A percentile compares a stretch with the other conserved stretches of the same genome.
Conservation (phyloP, 1,140 invertebrate genomes). For the Lineus longissimus region DNA sequence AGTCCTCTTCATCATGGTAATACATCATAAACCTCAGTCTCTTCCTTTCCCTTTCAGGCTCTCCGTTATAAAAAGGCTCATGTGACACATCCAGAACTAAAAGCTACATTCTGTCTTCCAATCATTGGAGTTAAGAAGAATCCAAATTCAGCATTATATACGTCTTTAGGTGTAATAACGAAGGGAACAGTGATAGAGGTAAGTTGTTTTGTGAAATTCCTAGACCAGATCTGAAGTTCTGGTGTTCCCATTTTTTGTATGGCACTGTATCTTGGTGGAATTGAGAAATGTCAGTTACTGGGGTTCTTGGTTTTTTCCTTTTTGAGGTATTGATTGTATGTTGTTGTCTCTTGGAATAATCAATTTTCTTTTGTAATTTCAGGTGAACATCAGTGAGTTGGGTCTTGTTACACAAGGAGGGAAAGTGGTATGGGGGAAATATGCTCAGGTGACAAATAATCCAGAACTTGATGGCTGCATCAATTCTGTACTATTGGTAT, state of each 20-base stretch:
- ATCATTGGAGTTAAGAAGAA: constrained; percentile 99
- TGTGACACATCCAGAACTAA: constrained; percentile 98
- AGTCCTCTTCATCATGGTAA: too few species aligned
- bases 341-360: constrained; percentile 3
- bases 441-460: constrained; percentile 99
- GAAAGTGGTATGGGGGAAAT: constrained; percentile 99
- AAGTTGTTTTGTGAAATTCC: constrained; percentile 1
- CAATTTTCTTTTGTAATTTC: constrained; percentile 16
- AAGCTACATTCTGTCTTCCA: constrained; percentile 96
- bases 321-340: too few species aligned
- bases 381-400: constrained; percentile 95
- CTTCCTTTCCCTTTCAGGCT: constrained; percentile 34
- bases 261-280: not conserved
- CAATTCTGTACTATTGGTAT: constrained; percentile 96
- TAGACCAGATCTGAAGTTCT: too few species aligned
- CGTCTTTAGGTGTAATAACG: constrained; percentile 95
- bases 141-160: constrained; percentile 95
- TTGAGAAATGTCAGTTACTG: not conserved
- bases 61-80: constrained; percentile 73
- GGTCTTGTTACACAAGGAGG: constrained; percentile 98
- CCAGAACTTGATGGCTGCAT: constrained; percentile 99
- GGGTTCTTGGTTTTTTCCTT: not conserved
- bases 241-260: constrained; percentile 2
- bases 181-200: constrained; percentile 64
- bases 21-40: too few species aligned